These are phyloP conservation scores for Cataglyphis hispanica DNA, from an alignment of 1,140 invertebrate genomes.

Conservation along the genomic window DNA sequence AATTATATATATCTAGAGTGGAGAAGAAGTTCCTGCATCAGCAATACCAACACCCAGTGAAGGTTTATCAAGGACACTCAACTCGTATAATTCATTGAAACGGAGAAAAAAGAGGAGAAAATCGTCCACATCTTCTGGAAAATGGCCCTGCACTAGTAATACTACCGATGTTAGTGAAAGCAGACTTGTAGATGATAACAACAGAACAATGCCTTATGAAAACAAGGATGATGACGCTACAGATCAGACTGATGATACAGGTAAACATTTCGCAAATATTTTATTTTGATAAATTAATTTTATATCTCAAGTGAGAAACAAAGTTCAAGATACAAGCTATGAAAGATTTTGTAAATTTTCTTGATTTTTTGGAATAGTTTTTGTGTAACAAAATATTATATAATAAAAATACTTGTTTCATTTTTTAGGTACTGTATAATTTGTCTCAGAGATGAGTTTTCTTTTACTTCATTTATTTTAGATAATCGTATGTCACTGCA, in stretches of 20 bases:
- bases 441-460: neutral
- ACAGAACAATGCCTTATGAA: constrained; percentile 78
- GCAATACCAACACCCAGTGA: constrained; percentile 80
- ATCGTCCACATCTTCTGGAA: constrained; percentile 81
- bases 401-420: neutral
- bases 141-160: constrained; percentile 78
- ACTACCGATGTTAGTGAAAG: constrained; percentile 71
- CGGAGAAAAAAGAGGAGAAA: constrained; percentile 84
- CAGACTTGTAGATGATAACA: constrained; percentile 75
- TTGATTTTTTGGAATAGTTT: constrained; percentile 18
- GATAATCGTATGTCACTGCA: neutral
- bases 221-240: constrained; percentile 79
- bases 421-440: neutral
- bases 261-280: constrained; percentile 71
- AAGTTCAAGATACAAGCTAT: constrained; percentile 1
- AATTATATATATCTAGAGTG: constrained; percentile 77
- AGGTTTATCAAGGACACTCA: constrained; percentile 74
- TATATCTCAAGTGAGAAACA: constrained; percentile 3
- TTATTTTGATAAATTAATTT: constrained; percentile 3
- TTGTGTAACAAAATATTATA: neutral
- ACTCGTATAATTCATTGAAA: constrained; percentile 78
- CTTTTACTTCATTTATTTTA: neutral
- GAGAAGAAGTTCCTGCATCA: constrained; percentile 82
- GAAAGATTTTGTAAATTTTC: constrained; percentile 8
- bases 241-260: constrained; percentile 78